Conservation (phyloP, 2,113 vertebrate genomes). For the Psophia crepitans region DNA sequence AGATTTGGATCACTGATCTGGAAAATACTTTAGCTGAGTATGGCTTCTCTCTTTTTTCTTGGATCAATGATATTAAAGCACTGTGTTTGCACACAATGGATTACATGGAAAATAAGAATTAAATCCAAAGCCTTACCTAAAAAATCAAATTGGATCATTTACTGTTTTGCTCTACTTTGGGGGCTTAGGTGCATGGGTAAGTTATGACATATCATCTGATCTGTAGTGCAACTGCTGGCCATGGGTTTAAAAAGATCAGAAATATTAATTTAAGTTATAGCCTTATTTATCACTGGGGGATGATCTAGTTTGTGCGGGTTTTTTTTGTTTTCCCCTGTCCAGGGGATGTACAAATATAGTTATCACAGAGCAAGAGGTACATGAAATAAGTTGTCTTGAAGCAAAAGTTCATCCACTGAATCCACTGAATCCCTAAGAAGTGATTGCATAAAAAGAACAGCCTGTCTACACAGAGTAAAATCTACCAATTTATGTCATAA, state of each 20-base stretch:
- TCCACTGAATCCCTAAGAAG: neutral
- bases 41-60: neutral
- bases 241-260: neutral
- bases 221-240: neutral
- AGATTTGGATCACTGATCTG: neutral
- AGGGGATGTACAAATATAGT: neutral
- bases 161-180: neutral
- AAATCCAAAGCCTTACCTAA: neutral
- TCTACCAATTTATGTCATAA: neutral
- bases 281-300: neutral
- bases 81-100: neutral
- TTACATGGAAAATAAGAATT: neutral
- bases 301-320: neutral
- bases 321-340: neutral
- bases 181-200: neutral
- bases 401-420: neutral
- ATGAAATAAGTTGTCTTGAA: neutral
- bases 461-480: fast-evolving
- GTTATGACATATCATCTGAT: neutral
- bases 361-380: neutral
- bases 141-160: neutral
- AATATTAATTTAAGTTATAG: neutral
- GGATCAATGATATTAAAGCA: neutral
- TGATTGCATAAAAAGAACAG: neutral
- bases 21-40: neutral